Base-by-base conservation (phyloP, 2,888 invertebrate species). In the Nezara viridula region DNA sequence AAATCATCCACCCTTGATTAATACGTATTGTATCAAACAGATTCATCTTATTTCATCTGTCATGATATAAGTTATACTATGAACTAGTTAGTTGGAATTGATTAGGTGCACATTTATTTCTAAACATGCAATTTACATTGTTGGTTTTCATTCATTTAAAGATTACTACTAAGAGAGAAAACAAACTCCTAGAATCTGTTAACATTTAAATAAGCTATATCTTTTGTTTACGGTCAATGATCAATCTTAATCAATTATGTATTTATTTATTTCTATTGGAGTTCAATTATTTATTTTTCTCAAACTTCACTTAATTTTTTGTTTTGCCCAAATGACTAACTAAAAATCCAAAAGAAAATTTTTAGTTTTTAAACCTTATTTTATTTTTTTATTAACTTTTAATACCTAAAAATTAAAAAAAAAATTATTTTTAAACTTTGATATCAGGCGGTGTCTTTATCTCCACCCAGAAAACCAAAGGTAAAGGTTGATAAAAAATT, bases 381-480 rank as follows among this genome's bases (percentile, higher is more conserved):
- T n/a, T n/a, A 24, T 24, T 16, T 60, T 27, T 60, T 19, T 27
- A 73, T 9, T 2, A 19, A 27, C 4, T 19, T 32, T 66, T 32
- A 32, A 37, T n/a, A 9, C 4, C 9, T 37, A 37, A 2, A 73
- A 32, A 73, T 73, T 73, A 7, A 73, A 73, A 44, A 73, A 32
- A 32, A 37, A 37, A 73, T 21, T 14, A 27, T 44, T 85, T 47
- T 40, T 4, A 44, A 44, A 32, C 27, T 86, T 86, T 40, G 19
- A 19, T 60, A 27, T 40, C 88, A 88, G 88, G 27, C 47, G 44
- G 49, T 73, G 66, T 40, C 73, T 49, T 73, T 88, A 47, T 88
- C 88, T 73, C 88, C 88, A 73, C 73, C 73, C 16, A 88, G 88
- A n/a, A 88, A 88, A 47, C 88, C 88, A 44, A 88, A 88, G 60